Evolutionary conservation across 2,797 vertebrate genomes (phyloP).

Genomic region (Sus cebifrons): DNA sequence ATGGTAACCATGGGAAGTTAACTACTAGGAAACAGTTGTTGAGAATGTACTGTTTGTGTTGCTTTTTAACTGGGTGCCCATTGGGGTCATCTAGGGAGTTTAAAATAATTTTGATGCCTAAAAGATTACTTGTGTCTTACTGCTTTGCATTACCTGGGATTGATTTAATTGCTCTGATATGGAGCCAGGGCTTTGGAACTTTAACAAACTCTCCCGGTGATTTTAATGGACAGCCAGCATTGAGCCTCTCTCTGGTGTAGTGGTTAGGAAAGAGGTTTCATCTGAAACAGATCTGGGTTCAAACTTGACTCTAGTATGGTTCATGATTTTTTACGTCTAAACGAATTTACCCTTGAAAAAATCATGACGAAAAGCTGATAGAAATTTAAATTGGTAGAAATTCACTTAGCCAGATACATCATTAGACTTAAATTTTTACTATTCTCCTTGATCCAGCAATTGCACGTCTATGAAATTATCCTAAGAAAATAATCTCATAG

Average conservation of each 20-base stretch:
- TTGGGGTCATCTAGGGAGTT: background rate
- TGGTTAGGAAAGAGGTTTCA: background rate
- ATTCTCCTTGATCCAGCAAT: background rate
- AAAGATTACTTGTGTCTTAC: background rate
- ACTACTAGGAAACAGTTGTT: too few species aligned
- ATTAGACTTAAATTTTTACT: background rate
- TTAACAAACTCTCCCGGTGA: background rate
- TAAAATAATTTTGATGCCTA: background rate
- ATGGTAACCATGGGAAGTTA: background rate
- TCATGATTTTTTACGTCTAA: background rate
- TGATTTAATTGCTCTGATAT: background rate
- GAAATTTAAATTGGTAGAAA: background rate
- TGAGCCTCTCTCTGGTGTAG: background rate
- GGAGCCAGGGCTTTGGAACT: background rate
- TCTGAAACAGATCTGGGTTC: background rate
- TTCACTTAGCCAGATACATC: background rate
- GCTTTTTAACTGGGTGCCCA: background rate
- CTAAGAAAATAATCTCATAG: background rate
- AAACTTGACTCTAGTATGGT: background rate
- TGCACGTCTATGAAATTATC: background rate
- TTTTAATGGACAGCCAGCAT: background rate
- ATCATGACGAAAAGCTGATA: background rate
- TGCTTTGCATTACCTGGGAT: background rate
- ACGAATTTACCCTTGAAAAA: slow-evolving; percentile 22
- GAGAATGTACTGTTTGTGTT: background rate